Conservation (phyloP, 1,140 invertebrate species). For the Cyclina sinensis region DNA sequence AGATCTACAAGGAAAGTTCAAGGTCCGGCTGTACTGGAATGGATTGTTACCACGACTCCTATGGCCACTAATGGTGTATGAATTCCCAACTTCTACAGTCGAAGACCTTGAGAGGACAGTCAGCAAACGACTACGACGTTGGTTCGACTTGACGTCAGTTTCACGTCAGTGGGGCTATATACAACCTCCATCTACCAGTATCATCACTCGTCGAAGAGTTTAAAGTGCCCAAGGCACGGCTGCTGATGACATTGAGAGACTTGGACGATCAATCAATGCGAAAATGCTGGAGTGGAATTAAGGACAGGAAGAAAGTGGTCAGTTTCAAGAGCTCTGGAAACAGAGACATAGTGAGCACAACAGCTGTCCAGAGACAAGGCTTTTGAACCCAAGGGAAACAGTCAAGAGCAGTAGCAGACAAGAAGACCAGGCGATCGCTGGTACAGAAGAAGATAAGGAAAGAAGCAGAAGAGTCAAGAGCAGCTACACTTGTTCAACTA, state of each 20-base stretch:
- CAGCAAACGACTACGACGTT: conserved; percentile 29
- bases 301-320: conserved; percentile 34
- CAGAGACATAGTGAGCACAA: background rate
- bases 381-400: background rate
- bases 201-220: conserved; percentile 17
- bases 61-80: conserved; percentile 47
- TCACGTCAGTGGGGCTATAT: background rate
- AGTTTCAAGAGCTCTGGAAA: conserved; percentile 13
- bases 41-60: conserved; percentile 56
- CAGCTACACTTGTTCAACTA: background rate
- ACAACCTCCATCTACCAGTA: background rate
- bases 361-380: background rate
- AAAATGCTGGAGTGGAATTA: background rate
- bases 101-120: conserved; percentile 43
- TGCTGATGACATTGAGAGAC: conserved; percentile 12
- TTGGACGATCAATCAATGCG: conserved; percentile 19
- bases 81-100: conserved; percentile 50
- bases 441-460: conserved; percentile 11
- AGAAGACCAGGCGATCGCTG: background rate
- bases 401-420: background rate
- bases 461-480: conserved; percentile 79
- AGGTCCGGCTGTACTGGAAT: conserved; percentile 64
- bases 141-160: conserved; percentile 20
- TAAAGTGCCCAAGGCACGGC: background rate
- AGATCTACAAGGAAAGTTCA: conserved; percentile 64